These are phyloP conservation scores for Oncopeltus fasciatus DNA, from an alignment of 1,140 invertebrate species.

Conservation along the genomic window DNA sequence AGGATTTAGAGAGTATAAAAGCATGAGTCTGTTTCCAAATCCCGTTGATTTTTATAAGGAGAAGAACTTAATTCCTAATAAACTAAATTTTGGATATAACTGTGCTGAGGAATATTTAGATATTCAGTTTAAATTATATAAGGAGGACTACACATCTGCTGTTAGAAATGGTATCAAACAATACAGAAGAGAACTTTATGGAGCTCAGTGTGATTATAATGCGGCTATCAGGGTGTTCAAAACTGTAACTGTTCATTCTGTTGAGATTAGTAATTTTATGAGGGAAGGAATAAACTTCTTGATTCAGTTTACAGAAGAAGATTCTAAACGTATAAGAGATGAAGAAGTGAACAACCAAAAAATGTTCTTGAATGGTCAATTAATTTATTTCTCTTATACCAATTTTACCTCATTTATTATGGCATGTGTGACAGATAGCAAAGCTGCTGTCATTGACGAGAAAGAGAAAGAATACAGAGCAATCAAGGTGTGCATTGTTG, in stretches of 20 bases:
- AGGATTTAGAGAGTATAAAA: not conserved
- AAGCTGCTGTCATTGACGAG: conserved; percentile 44
- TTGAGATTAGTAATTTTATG: conserved; percentile 40
- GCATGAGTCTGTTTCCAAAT: not conserved
- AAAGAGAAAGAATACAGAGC: conserved; percentile 35
- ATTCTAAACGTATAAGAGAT: conserved; percentile 13
- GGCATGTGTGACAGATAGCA: not conserved
- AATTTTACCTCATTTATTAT: conserved; percentile 50
- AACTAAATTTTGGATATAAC: conserved; percentile 24
- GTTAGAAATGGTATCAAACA: conserved; percentile 29
- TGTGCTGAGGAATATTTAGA: conserved; percentile 35
- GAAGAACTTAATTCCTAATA: not conserved
- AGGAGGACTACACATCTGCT: conserved; percentile 36
- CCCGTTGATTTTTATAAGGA: not conserved
- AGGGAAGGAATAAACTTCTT: conserved; percentile 19
- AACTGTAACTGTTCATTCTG: not conserved
- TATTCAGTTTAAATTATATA: conserved; percentile 34
- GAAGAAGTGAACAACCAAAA: conserved; percentile 32
- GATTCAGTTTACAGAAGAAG: conserved; percentile 17
- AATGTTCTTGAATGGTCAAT: conserved; percentile 51
- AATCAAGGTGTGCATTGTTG: conserved; percentile 32
- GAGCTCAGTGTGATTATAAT: not conserved
- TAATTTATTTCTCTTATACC: conserved; percentile 46
- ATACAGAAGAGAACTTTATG: conserved; percentile 9
- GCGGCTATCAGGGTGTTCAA: not conserved